Conservation (phyloP, 2,797 vertebrate species). For the Trichosurus vulpecula region DNA sequence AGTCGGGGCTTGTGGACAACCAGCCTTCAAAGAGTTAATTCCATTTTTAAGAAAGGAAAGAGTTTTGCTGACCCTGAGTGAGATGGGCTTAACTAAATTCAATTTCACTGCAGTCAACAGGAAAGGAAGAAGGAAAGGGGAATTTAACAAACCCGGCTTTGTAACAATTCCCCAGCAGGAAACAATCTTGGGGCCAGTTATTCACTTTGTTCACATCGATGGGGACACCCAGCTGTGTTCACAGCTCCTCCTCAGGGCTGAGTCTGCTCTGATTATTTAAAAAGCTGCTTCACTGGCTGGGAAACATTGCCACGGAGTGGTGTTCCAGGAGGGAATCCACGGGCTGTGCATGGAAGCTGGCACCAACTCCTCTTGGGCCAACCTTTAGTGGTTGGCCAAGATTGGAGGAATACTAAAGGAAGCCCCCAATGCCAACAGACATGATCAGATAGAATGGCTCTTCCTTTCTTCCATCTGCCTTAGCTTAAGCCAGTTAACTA, state of each 20-base stretch:
- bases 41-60: slow-evolving; percentile 65
- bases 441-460: slow-evolving; percentile 80
- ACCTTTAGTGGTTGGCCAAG: slow-evolving; percentile 65
- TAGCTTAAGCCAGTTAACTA: slow-evolving; percentile 78
- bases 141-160: slow-evolving; percentile 88
- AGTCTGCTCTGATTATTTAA: slow-evolving; percentile 82
- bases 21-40: slow-evolving; percentile 78
- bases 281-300: slow-evolving; percentile 71
- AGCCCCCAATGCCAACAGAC: slow-evolving; percentile 77
- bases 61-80: slow-evolving; percentile 83
- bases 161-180: slow-evolving; percentile 80
- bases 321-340: slow-evolving; percentile 69
- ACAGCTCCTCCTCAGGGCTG: slow-evolving; percentile 77
- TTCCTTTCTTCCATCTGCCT: slow-evolving; percentile 81
- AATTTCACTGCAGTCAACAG: slow-evolving; percentile 87
- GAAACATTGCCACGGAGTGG: slow-evolving; percentile 72
- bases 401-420: slow-evolving; percentile 76
- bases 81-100: slow-evolving; percentile 79
- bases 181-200: slow-evolving; percentile 86
- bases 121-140: slow-evolving; percentile 88
- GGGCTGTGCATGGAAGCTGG: slow-evolving; percentile 76
- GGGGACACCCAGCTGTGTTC: slow-evolving; percentile 75
- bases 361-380: slow-evolving; percentile 71
- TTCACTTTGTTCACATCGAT: slow-evolving; percentile 83
- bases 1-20: not conserved